A percentile compares a stretch with the other conserved stretches of the same genome.
Conservation (phyloP, 2,888 invertebrate genomes). For the Oxystoma pomonae region DNA sequence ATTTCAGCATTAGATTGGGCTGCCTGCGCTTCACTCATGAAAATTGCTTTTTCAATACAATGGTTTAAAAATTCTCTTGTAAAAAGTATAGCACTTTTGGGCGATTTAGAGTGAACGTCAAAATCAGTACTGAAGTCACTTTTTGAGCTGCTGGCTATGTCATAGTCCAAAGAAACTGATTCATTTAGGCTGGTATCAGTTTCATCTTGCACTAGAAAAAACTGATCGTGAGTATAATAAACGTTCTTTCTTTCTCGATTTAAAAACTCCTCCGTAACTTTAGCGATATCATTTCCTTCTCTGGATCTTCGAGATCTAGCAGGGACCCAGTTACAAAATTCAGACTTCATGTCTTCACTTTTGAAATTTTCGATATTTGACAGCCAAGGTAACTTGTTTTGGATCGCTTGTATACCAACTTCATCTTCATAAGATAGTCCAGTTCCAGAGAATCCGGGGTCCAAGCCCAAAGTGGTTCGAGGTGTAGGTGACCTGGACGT, state of each 20-base stretch:
- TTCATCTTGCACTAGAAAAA: too few relatives aligned
- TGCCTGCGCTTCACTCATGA: not conserved
- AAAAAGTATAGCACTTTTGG: too few relatives aligned
- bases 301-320: not conserved
- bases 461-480: not conserved
- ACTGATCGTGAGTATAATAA: too few relatives aligned
- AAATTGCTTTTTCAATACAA: not conserved
- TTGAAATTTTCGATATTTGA: not conserved
- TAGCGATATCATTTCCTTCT: not conserved
- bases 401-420: not conserved
- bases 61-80: too few relatives aligned
- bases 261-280: not conserved
- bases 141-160: too few relatives aligned
- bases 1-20: not conserved
- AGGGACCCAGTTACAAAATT: not conserved
- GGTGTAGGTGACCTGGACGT: not conserved
- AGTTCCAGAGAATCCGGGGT: not conserved
- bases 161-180: too few relatives aligned
- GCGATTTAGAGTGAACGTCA: too few relatives aligned
- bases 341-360: not conserved
- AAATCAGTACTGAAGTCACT: too few relatives aligned
- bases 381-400: not conserved
- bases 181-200: too few relatives aligned
- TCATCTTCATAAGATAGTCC: not conserved
- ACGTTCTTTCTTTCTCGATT: too few relatives aligned